Evolutionary conservation across 2,888 invertebrate genomes (phyloP).

Genomic region (Crematogaster levior): DNA sequence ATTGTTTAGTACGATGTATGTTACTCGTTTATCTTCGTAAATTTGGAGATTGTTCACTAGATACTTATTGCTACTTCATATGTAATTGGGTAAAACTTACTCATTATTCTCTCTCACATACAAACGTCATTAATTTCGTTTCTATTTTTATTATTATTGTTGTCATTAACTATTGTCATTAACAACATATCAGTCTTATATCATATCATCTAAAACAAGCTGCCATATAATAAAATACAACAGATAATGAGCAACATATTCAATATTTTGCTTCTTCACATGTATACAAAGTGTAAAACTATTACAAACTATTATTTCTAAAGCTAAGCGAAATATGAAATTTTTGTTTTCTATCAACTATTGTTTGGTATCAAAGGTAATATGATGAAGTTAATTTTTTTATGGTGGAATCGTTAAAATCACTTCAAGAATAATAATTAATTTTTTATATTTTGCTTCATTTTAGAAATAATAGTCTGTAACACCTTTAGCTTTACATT

Average conservation of each 20-base stretch:
- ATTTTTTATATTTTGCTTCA: too few species aligned
- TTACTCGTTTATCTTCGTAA: neutral
- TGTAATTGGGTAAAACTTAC: neutral
- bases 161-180: neutral
- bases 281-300: too few species aligned
- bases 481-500: too few species aligned
- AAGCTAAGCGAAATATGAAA: too few species aligned
- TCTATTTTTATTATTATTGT: neutral
- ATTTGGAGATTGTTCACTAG: neutral
- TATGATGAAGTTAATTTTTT: too few species aligned
- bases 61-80: neutral
- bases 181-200: neutral
- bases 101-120: neutral
- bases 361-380: too few species aligned
- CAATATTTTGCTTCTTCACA: neutral
- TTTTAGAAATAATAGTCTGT: too few species aligned
- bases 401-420: too few species aligned
- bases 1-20: slow-evolving; percentile 6
- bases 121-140: neutral
- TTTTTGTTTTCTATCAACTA: too few species aligned
- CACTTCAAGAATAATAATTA: too few species aligned
- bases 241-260: neutral
- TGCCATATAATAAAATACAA: neutral
- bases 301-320: too few species aligned
- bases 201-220: neutral